Evolutionary conservation across 2,888 invertebrate genomes (phyloP).

Genomic region (Xylophagus ater): DNA sequence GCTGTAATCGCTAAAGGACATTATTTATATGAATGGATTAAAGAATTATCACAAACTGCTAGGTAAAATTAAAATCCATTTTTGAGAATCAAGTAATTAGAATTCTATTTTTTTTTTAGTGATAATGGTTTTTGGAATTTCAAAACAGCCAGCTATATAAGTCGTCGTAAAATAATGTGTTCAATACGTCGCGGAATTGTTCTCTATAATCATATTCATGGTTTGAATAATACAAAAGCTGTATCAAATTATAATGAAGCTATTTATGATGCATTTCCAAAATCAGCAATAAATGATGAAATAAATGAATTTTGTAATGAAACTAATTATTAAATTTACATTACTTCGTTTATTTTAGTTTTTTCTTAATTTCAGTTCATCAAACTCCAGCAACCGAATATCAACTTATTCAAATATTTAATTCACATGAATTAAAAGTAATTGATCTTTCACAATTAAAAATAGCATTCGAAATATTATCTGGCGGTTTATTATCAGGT

Average conservation of each 20-base stretch:
- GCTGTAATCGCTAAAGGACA: constrained; percentile 13
- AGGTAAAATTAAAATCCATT: constrained; percentile 8
- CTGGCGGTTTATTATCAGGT: too few relatives aligned
- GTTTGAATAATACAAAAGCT: constrained; percentile 9
- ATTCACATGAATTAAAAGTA: not conserved
- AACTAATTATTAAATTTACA: not conserved
- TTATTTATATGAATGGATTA: constrained; percentile 6
- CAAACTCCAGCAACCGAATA: constrained; percentile 10
- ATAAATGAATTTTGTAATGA: constrained; percentile 12
- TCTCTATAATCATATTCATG: constrained; percentile 10
- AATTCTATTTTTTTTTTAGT: not conserved
- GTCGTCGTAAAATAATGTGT: constrained; percentile 10
- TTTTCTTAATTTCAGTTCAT: constrained; percentile 10
- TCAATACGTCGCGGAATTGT: constrained; percentile 11
- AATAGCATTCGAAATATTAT: too few relatives aligned
- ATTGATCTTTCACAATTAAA: too few relatives aligned
- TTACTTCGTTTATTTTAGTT: not conserved
- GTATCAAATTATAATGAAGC: constrained; percentile 12
- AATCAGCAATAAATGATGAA: constrained; percentile 4
- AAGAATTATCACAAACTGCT: constrained; percentile 6
- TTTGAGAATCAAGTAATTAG: not conserved
- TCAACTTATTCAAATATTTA: constrained; percentile 9
- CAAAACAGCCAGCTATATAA: constrained; percentile 6
- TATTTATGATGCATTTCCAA: constrained; percentile 15
- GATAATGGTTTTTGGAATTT: constrained; percentile 13